Evolutionary conservation across 1,140 invertebrate genomes (phyloP), one percentile per base, ranked within the genome.

Genomic region (Heliothis virescens): DNA sequence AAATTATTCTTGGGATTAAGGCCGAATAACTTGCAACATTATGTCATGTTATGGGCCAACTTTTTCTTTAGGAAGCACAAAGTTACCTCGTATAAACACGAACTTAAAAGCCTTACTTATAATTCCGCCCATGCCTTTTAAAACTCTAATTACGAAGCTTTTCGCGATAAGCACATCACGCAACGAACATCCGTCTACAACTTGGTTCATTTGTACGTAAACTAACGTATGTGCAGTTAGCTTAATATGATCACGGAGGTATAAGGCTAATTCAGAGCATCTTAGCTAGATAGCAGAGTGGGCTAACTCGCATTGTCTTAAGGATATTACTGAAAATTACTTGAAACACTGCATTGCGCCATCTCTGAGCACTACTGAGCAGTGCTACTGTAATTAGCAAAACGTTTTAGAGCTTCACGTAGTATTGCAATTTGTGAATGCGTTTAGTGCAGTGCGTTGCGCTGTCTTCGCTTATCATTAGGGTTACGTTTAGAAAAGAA

Each of bases 301-400:
- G 53, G 53, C 63, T 29, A 65, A 63, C 74, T 71, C 41, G 67
- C 82, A 83, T 83, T 84, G 82, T 88, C 87, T 90, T 89, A 87
- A 89, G 84, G 85, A 89, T 92, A 91, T 91, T 90, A 89, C 80
- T 80, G 85, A 83, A 88, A 91, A 92, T 91, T 89, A 88, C 89
- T 91, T 90, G 73, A 87, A 89, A 87, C 84, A 86, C 89, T 89
- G 91, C 90, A 92, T 82, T 92, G 90, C 91, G 90, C 86, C 89
- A 86, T 87, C 87, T 86, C 84, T 65, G 83, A 85, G 84, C 80
- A 82, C 79, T 91, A 86, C 84, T 65, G 83, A 85, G 84, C 80
- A 82, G 79, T 91, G 85, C 87, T 82, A 89, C 82, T 86, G 87
- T 90, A 93, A 93, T 93, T 93, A 91, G 89, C 86, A 81, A 88